Evolutionary conservation across 2,888 invertebrate genomes (phyloP).

Genomic region (Pherbina coryleti): DNA sequence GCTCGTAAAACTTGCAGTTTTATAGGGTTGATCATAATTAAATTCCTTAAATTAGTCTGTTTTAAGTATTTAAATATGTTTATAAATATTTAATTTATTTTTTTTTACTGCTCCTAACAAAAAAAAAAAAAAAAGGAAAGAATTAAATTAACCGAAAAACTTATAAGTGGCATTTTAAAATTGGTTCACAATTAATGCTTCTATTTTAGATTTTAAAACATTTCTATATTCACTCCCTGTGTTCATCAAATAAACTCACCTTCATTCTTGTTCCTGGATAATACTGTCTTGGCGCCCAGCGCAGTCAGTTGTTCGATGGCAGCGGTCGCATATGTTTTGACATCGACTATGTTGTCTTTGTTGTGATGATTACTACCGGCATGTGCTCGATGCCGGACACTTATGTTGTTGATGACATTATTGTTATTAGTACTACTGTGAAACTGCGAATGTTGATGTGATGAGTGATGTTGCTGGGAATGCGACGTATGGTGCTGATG

Average conservation of each 20-base stretch:
- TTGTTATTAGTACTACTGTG: constrained; percentile 2
- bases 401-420: background rate
- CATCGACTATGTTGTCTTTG: constrained; percentile 26
- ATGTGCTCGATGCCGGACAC: constrained; percentile 20
- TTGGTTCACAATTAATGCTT: background rate
- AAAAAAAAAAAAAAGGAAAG: too few species aligned
- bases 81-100: too few species aligned
- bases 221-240: background rate
- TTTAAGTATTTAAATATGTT: too few species aligned
- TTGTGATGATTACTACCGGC: constrained; percentile 16
- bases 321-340: constrained; percentile 39
- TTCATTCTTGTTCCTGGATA: constrained; percentile 59
- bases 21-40: too few species aligned
- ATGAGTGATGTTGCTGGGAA: constrained; percentile 5
- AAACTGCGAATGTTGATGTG: background rate
- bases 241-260: constrained; percentile 46
- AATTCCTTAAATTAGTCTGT: too few species aligned
- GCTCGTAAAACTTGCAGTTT: too few species aligned
- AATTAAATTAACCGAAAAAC: too few species aligned
- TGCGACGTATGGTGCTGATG: constrained; percentile 28
- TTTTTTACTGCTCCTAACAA: too few species aligned
- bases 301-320: constrained; percentile 43
- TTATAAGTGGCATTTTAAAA: too few species aligned
- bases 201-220: background rate
- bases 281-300: constrained; percentile 47